Evolutionary conservation across 2,888 invertebrate species (phyloP), one percentile per base, ranked within the genome.

Genomic region (Drosophila neotestacea): DNA sequence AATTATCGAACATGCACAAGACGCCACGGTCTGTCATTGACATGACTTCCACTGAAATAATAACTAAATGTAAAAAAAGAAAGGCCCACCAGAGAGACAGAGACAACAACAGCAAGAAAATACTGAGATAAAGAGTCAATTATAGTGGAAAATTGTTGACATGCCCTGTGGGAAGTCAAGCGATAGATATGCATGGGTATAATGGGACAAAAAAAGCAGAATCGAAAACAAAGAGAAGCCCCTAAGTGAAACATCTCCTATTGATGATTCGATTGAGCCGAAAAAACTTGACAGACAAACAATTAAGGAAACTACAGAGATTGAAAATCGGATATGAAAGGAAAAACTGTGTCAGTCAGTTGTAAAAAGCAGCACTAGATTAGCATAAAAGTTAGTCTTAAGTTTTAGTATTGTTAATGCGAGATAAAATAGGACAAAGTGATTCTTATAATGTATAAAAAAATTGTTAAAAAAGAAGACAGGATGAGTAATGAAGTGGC

Each of bases 1-100:
- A 85, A 85, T 85, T 85, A 85, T 88, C 81, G 84, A 83, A 74
- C 85, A 88, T 88, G 84, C 75, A 64, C 70, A 76, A 75, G 73
- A 74, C 67, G 76, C 73, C 55, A 55, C 50, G n/a, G 52, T 38
- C 84, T 84, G 85, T 76, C 88, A 88, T 73, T 78, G 85, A 56
- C 86, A 76, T 50, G 61, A 42, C 46, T 56, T 65, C 55, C 61
- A 69, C 32, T 65, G 48, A 63, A 56, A 75, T 73, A 76, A 73
- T 78, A 74, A 66, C 63, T 56, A 59, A 51, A 72, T 69, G 22
- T 22, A 61, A 70, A 66, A 65, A 52, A 66, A 46, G 10, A 39
- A 46, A 34, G 44, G 44, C 13, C 10, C 28, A 42, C 39, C 58
- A 58, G 62, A 48, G 6, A 47, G 44, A 48, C 0, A 48, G 47